Evolutionary conservation across 2,113 vertebrate genomes (phyloP), one percentile per base, ranked within the genome.

Genomic region (Bungarus multicinctus): DNA sequence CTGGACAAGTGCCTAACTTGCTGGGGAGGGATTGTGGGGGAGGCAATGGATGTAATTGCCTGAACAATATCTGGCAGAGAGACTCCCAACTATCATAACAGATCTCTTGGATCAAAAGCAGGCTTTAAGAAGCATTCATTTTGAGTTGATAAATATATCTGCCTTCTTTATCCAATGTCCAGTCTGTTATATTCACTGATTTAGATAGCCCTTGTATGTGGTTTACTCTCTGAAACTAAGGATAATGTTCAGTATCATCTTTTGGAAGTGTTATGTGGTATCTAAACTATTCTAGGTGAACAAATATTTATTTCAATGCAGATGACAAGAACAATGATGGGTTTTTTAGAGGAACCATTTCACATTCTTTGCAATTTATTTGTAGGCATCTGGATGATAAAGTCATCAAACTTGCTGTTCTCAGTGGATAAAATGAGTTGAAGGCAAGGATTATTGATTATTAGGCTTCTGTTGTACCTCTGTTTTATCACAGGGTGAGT

Each of bases 341-440:
- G 7, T 18, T 64, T 90, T 50, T 22, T 60, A n/a, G 5, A 22
- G 16, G 50, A 87, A 47, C 2, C 23, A 60, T 64, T 88, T 92
- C n/a, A 92, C 22, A 53, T 55, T 14, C 2, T 88, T 91, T 25
- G 7, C 14, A 27, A 30, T 10, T 88, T 53, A 55, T 81, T 45
- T 92, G 55, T 89, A 92, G 91, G 91, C 39, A 92, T 22, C 50
- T 55, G 50, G 6, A 6, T 87, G 23, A 50, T 85, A 64, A 25
- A 47, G 39, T 87, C 54, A 60, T 53, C 85, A 92, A 57, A 3
- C n/a, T 27, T 91, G 90, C 23, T 57, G 22, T n/a, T 85, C 25
- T 91, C 52, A 23, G 27, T 92, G 91, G 57, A 60, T 91, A 92
- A 92, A 69, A 92, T 88, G 85, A 92, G 86, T 88, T 64, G 91